phyloP scores from a whole-genome alignment of 2,113 vertebrate species.

The Albula goreensis region DNA sequence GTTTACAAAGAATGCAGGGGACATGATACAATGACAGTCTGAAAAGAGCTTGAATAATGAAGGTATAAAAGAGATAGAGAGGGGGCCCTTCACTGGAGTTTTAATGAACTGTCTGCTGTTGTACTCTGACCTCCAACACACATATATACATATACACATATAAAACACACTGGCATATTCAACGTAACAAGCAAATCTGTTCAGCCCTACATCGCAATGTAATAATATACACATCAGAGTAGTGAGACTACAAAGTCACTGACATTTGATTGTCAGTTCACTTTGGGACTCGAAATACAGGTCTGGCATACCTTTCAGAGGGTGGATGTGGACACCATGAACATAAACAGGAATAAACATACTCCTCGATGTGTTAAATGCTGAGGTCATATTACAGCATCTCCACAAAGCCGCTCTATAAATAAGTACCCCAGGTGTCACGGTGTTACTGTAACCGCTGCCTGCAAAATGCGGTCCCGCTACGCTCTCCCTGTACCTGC shows the following conservation, averaged over 20 bases:
- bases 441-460: background rate
- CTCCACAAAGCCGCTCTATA: background rate
- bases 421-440: background rate
- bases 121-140: background rate
- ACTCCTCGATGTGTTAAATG: background rate
- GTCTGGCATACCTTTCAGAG: background rate
- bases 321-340: background rate
- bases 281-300: background rate
- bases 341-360: slow-evolving; percentile 2
- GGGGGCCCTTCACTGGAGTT: background rate
- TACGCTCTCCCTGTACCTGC: background rate
- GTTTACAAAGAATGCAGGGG: background rate
- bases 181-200: background rate
- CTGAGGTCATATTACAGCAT: background rate
- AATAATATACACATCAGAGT: slow-evolving; percentile 2
- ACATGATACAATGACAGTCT: background rate
- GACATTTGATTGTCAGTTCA: background rate
- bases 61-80: background rate
- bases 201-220: too few species aligned
- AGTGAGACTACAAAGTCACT: background rate
- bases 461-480: background rate
- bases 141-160: background rate
- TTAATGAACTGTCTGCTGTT: background rate
- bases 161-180: background rate
- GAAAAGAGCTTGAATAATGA: background rate